Base-by-base conservation (phyloP, 2,888 invertebrate genomes). In the Platycheirus albimanus region DNA sequence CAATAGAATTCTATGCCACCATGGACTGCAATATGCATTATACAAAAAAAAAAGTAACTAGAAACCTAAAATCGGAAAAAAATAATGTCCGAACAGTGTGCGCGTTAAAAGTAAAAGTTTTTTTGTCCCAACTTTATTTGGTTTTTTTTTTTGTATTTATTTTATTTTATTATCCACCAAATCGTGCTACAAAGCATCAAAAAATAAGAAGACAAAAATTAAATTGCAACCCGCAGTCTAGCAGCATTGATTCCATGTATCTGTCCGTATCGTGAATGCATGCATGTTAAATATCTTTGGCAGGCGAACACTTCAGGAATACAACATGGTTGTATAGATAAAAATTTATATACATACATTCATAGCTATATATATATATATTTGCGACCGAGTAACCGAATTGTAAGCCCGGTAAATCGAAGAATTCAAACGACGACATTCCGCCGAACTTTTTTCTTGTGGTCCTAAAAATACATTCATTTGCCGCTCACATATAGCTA, bases 211-310 rank as follows among this genome's bases (percentile, higher is more conserved):
- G 30, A 13, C 20, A 43, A 30, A 17, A 66, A 61, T 47, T 54
- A 69, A 78, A 61, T 61, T 56, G 28, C 24, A 64, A 49, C 63
- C 63, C 75, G 71, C 69, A 71, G 76, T 45, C 66, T 66, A 66
- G 77, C 77, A 81, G 70, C 81, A 71, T 71, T 77, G 81, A 72
- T 77, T 71, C 38, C 71, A 72, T 81, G 81, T 81, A 72, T 72
- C 81, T 77, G 71, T 81, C 77, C 66, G 71, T 71, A 71, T 52
- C 71, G 71, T 63, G 66, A 77, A 71, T 77, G 81, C 77, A 81
- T 81, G 81, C 77, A 81, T 81, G 81, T 67, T 54, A 77, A 77
- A 66, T 81, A 77, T 81, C 81, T 81, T 72, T 77, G 77, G 81
- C 81, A 81, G 81, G 76, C 81, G 64, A 81, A 58, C 76, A 61